These are phyloP conservation scores for Trissonchulus latispiculum DNA, from an alignment of 2,888 invertebrate genomes.

Conservation along the genomic window DNA sequence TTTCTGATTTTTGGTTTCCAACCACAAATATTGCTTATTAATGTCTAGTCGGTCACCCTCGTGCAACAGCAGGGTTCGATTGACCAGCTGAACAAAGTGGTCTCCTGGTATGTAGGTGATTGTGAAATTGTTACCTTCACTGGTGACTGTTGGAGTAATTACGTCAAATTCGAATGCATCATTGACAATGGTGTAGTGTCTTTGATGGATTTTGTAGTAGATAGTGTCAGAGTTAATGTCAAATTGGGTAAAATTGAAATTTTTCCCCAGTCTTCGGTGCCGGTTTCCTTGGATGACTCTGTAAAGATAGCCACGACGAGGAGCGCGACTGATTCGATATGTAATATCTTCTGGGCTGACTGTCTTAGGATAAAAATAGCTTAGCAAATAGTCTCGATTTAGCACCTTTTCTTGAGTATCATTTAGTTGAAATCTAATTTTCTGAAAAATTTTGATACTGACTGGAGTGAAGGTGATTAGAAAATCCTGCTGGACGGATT, in stretches of 20 bases:
- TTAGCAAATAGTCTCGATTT: constrained; percentile 33
- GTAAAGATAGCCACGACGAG: constrained; percentile 39
- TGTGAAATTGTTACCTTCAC: constrained; percentile 3
- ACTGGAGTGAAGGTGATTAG: constrained; percentile 37
- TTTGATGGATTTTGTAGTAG: constrained; percentile 55
- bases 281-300: constrained; percentile 27
- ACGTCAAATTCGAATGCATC: constrained; percentile 41
- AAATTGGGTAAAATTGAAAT: constrained; percentile 64
- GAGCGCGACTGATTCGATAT: constrained; percentile 29
- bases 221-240: constrained; percentile 73
- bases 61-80: constrained; percentile 17
- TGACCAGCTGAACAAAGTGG: constrained; percentile 18
- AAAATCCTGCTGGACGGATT: constrained; percentile 36
- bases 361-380: constrained; percentile 39
- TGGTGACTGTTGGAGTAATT: constrained; percentile 31
- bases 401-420: constrained; percentile 33
- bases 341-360: constrained; percentile 24
- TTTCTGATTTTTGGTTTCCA: constrained; percentile 16
- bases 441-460: constrained; percentile 37
- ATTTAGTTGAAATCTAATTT: constrained; percentile 39
- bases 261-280: constrained; percentile 37
- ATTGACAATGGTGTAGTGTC: constrained; percentile 39
- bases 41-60: constrained; percentile 20
- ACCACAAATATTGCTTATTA: not conserved
- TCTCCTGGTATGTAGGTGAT: constrained; percentile 20